Conservation (phyloP, 1,140 invertebrate genomes). For the Drosophila santomea region DNA sequence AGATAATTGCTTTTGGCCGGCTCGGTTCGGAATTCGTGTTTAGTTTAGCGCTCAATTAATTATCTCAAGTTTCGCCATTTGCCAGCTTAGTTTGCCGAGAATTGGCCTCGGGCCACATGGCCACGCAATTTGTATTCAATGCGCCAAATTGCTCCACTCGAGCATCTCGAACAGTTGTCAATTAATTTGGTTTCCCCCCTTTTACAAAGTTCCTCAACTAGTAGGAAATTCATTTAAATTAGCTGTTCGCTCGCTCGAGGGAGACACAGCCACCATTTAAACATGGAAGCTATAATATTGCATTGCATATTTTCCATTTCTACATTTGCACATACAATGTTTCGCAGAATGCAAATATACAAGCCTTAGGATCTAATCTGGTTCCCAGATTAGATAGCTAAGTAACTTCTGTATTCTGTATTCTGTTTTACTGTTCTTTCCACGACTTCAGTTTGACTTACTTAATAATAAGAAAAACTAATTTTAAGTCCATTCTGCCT, state of each 20-base stretch:
- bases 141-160: conserved; percentile 39
- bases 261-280: too few species aligned
- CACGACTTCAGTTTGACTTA: not conserved
- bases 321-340: too few species aligned
- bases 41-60: conserved; percentile 80
- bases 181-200: conserved; percentile 35
- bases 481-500: not conserved
- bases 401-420: too few species aligned
- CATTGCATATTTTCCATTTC: too few species aligned
- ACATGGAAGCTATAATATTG: not conserved
- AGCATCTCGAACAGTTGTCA: conserved; percentile 48
- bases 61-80: conserved; percentile 78
- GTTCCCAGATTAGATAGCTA: too few species aligned
- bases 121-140: conserved; percentile 73
- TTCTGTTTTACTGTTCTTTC: not conserved
- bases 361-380: too few species aligned
- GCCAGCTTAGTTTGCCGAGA: conserved; percentile 51
- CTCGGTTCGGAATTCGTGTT: conserved; percentile 60
- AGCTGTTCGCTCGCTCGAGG: not conserved
- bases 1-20: conserved; percentile 74
- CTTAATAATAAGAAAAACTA: not conserved
- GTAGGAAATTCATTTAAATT: conserved; percentile 16
- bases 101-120: conserved; percentile 36
- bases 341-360: too few species aligned
- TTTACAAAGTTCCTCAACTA: not conserved